Percentiles rank a stretch among this genome's conserved stretches.
These are phyloP conservation scores for Chamaea fasciata DNA, from an alignment of 2,113 vertebrate species.

Conservation along the genomic window DNA sequence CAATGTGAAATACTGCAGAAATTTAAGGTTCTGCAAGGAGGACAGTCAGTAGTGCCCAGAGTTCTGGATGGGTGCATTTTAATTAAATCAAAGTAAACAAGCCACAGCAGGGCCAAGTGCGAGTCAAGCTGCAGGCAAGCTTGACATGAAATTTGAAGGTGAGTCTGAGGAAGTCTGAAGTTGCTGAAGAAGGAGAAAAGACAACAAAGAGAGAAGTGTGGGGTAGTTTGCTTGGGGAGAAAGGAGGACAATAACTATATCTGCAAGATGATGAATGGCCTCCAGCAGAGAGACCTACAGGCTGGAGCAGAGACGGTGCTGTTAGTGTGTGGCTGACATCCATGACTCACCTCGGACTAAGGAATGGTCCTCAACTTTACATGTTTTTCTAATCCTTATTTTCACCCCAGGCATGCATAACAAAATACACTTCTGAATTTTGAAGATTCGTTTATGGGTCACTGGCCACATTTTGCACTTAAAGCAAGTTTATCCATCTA, in stretches of 20 bases:
- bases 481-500: neutral
- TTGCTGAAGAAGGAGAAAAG: conserved; percentile 6
- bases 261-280: neutral
- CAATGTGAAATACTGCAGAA: neutral
- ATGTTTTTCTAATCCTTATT: neutral
- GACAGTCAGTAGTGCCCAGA: neutral
- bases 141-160: conserved; percentile 14
- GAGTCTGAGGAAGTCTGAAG: conserved; percentile 3
- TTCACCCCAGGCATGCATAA: neutral
- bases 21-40: neutral
- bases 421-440: neutral
- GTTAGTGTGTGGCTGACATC: neutral
- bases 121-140: conserved; percentile 19
- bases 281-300: neutral
- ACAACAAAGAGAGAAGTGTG: neutral
- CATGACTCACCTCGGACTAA: neutral
- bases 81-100: conserved; percentile 64
- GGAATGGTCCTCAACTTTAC: neutral
- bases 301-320: neutral
- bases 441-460: neutral
- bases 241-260: neutral
- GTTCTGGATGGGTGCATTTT: conserved; percentile 55
- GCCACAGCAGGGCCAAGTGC: neutral
- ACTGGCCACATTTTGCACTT: neutral
- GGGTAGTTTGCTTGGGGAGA: neutral